Base-by-base conservation (phyloP, 35 echinoderm and acorn worm species). In the Amphiura filiformis region DNA sequence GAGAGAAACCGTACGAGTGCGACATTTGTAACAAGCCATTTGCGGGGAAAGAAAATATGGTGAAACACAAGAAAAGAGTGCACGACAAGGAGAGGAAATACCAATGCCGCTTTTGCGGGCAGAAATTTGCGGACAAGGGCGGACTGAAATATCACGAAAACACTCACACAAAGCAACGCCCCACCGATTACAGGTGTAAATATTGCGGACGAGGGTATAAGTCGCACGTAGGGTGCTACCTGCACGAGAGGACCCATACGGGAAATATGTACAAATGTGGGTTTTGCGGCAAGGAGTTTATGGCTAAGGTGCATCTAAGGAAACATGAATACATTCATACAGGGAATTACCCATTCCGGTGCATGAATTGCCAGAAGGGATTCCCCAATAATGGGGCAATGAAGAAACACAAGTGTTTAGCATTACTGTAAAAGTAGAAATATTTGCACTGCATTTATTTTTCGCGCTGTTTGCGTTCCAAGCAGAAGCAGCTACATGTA, bases 321-420 rank as follows among this genome's bases (percentile, higher is more conserved):
- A 70, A 70, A n/a, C 61, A 70, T n/a, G 61, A 70, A 23, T 70
- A 70, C 61, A 70, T 70, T 26, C 61, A 70, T n/a, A 70, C 61
- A 26, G 61, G 61, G 61, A 70, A 70, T 70, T 70, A 70, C 61
- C 61, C 61, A n/a, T 70, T 70, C 61, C 15, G 61, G 28, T 70
- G 61, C 26, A 23, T 5, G 61, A 70, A 70, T n/a, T 70, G 61
- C 26, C 61, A 70, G 17, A 70, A 70, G 28, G 61, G 61, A 70
- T 70, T 70, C 26, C 61, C 61, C 1, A 70, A 70, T 70, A 70
- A 70, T 70, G 61, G 61, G 3, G 26, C 26, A 23, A 26, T 70
- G 61, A 70, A 70, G 28, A 70, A 70, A 70, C 61, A 70, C 26
- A 70, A 70, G 28, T 70, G 61, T 70, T 70, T 70, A 30, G 61